phyloP scores from a whole-genome alignment of 1,140 invertebrate species.

The Bombus consobrinus region DNA sequence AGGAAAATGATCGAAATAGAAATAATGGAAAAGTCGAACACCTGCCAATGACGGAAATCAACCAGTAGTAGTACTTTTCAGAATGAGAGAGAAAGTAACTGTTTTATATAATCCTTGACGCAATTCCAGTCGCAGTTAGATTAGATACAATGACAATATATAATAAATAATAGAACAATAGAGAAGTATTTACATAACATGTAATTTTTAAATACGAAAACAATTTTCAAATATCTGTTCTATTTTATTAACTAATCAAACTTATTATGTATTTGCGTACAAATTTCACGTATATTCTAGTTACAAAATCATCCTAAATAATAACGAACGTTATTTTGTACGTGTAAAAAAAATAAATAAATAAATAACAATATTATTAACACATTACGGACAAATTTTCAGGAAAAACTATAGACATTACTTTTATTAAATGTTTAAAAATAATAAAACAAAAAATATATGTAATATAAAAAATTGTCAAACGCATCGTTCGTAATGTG shows the following conservation, averaged over 20 bases:
- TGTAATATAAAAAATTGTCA: not conserved
- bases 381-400: conserved; percentile 37
- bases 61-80: conserved; percentile 31
- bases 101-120: conserved; percentile 51
- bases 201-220: not conserved
- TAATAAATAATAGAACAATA: not conserved
- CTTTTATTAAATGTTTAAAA: not conserved
- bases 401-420: too few relatives aligned
- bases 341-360: conserved; percentile 5
- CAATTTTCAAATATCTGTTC: not conserved
- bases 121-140: conserved; percentile 53
- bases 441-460: conserved; percentile 40
- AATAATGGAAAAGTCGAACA: conserved; percentile 43
- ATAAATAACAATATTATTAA: not conserved
- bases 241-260: not conserved
- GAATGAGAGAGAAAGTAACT: conserved; percentile 62
- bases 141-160: not conserved
- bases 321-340: not conserved
- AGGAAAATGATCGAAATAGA: conserved; percentile 11
- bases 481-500: conserved; percentile 32
- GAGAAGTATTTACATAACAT: conserved; percentile 21
- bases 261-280: not conserved
- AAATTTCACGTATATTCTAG: not conserved
- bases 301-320: not conserved
- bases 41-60: conserved; percentile 43